Conservation (phyloP, 1,140 invertebrate species). For the Coptotermes formosanus region DNA sequence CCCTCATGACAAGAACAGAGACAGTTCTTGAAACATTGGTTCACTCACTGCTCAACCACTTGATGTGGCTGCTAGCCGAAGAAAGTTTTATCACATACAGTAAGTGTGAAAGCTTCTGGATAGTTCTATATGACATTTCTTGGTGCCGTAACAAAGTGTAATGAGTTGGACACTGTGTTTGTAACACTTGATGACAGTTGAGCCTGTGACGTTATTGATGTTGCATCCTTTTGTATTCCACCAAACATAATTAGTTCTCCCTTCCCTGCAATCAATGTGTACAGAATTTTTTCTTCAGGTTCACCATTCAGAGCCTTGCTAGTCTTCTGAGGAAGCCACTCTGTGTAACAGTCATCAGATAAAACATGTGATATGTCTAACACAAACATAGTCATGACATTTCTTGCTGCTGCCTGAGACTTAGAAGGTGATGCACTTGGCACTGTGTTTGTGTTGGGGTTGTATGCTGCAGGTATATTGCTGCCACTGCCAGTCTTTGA, state of each 20-base stretch:
- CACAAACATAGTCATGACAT: constrained; percentile 73
- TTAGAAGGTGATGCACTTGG: constrained; percentile 38
- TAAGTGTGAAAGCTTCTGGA: not conserved
- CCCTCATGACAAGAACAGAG: too few species aligned
- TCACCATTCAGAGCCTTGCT: constrained; percentile 60
- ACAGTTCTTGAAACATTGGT: too few species aligned
- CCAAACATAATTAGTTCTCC: constrained; percentile 94
- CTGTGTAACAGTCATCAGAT: constrained; percentile 59
- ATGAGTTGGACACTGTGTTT: constrained; percentile 71
- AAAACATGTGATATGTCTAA: constrained; percentile 75
- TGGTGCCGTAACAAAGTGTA: constrained; percentile 76
- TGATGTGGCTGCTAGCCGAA: too few species aligned
- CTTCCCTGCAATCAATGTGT: constrained; percentile 83
- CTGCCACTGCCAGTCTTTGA: constrained; percentile 35
- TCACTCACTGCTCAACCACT: too few species aligned
- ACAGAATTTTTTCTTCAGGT: constrained; percentile 87
- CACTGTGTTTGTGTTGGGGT: constrained; percentile 32
- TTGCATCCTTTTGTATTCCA: constrained; percentile 77
- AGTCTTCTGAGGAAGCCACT: constrained; percentile 72
- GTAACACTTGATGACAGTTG: constrained; percentile 47
- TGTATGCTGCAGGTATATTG: constrained; percentile 36
- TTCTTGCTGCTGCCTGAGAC: constrained; percentile 37
- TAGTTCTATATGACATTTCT: constrained; percentile 64
- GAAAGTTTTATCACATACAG: not conserved
- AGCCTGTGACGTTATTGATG: constrained; percentile 45